Percentiles rank a stretch among this genome's conserved stretches.
phyloP scores from a whole-genome alignment of 2,113 vertebrate genomes.

The Loxodonta africana region DNA sequence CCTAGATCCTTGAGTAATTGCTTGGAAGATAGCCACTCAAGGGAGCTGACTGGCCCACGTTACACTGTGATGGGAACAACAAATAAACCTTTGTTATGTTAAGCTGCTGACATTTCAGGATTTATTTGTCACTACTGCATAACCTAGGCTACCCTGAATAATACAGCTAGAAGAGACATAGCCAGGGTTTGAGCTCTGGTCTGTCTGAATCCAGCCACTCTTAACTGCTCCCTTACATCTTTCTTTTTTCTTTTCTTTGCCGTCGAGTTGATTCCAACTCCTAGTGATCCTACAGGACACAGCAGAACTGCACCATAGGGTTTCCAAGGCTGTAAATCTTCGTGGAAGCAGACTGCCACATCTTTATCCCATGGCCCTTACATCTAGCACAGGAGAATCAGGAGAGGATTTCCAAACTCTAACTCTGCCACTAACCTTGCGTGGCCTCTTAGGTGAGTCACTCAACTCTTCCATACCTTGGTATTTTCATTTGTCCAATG shows the following conservation, averaged over 20 bases:
- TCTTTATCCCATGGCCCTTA: too few relatives aligned
- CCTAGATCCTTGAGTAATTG: neutral
- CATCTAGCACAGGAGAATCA: neutral
- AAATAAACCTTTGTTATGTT: neutral
- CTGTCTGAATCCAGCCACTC: neutral
- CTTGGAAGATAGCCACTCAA: neutral
- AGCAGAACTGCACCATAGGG: too few relatives aligned
- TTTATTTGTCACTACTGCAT: neutral
- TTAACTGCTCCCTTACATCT: neutral
- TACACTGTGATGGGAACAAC: neutral
- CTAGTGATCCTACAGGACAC: too few relatives aligned
- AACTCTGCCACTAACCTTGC: neutral
- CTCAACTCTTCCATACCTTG: neutral
- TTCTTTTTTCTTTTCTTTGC: too few relatives aligned
- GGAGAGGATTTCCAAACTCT: neutral
- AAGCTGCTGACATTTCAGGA: neutral
- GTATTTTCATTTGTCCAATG: slow-evolving; percentile 3
- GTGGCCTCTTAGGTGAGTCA: neutral
- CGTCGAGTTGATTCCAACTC: too few relatives aligned
- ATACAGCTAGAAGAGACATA: neutral
- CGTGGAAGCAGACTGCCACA: too few relatives aligned
- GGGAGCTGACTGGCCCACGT: neutral
- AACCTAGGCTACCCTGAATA: neutral
- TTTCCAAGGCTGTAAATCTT: too few relatives aligned
- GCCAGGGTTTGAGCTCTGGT: neutral